Evolutionary conservation across 2,888 invertebrate genomes (phyloP), one percentile per base, ranked within the genome.

Genomic region (Amiota mariae): DNA sequence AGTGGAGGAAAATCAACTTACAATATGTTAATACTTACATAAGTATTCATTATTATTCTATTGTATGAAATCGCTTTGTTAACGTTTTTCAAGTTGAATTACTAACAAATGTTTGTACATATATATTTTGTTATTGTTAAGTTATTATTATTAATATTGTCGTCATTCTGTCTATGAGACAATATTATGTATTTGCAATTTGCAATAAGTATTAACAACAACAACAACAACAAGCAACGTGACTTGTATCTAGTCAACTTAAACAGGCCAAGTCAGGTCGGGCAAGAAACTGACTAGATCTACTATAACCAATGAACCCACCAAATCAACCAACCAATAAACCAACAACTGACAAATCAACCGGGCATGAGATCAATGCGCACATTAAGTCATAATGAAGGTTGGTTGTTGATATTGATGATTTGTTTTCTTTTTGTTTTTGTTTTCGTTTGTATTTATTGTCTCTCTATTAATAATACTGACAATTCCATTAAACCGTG

Each of bases 1-100:
- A 54, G 12, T 54, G 12, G 54, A 13, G n/a, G 13, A 54, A 54
- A 54, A 12, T 36, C 8, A 36, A 36, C 4, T 36, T 36, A 36
- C 36, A 36, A 36, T 36, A 36, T 36, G 2, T 36, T n/a, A n/a
- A n/a, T n/a, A n/a, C n/a, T n/a, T n/a, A n/a, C n/a, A 6, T n/a
- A 57, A 18, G 24, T 24, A 24, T 24, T 24, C 24, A 24, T 24
- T 24, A 24, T 15, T 57, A 10, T 18, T n/a, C 57, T 57, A 36
- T 11, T 63, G 20, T 63, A 13, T 63, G 3, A 63, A 63, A 63
- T 10, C 61, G 46, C 36, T 63, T 63, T 63, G 61, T 63, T 24
- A 63, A 63, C 24, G 24, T 15, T 61, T 61, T 18, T 61, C 61
- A 61, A 61, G 24, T 63, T 8, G 57, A 8, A 57, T 6, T 59